phyloP scores from a whole-genome alignment of 2,888 invertebrate genomes.

The Dendrolimus houi region DNA sequence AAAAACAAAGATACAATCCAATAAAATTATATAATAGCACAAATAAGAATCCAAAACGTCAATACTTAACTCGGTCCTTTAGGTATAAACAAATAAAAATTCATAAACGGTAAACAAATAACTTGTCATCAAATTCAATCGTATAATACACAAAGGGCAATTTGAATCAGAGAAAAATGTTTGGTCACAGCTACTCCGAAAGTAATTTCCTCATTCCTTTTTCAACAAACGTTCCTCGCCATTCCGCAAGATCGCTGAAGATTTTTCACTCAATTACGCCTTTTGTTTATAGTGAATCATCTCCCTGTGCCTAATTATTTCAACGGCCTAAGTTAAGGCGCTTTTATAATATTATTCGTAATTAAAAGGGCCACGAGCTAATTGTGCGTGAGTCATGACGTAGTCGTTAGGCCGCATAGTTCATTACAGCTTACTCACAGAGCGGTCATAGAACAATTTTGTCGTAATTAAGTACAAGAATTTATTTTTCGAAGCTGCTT shows the following conservation, averaged over 20 bases:
- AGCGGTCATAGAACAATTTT: no score
- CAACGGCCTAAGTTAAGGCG: conserved; percentile 44
- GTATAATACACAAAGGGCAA: no score
- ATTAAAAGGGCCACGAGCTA: conserved; percentile 57
- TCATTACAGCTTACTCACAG: conserved; percentile 30
- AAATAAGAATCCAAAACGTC: no score
- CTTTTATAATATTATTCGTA: conserved; percentile 59
- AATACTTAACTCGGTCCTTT: no score
- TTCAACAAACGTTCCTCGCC: no score
- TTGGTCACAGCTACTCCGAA: conserved; percentile 7
- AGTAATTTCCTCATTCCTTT: conserved; percentile 4
- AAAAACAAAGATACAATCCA: no score
- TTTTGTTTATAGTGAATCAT: conserved; percentile 57
- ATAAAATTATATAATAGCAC: no score
- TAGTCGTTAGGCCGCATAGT: conserved; percentile 45
- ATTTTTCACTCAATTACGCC: conserved; percentile 62
- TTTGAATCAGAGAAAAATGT: conserved; percentile 5
- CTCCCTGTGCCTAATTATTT: conserved; percentile 58
- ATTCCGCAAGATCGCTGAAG: conserved; percentile 4
- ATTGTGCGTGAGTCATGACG: conserved; percentile 54
- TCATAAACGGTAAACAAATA: no score
- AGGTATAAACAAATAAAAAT: no score
- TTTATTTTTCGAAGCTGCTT: no score
- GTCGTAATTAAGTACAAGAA: no score
- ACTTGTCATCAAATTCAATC: no score